phyloP scores from a whole-genome alignment of 1,140 invertebrate genomes.

The Drosophila yakuba region DNA sequence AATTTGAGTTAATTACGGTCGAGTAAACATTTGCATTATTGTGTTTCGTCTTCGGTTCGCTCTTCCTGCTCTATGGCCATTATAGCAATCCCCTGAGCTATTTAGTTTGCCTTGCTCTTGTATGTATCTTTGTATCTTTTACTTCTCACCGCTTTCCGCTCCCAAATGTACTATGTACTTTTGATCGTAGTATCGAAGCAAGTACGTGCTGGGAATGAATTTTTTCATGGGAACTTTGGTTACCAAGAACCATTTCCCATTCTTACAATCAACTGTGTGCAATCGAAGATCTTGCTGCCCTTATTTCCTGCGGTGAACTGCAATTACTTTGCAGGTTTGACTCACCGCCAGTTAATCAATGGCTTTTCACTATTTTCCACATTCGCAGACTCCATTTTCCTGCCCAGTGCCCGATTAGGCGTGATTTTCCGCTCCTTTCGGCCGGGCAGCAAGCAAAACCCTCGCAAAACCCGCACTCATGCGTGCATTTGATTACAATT shows the following conservation, averaged over 20 bases:
- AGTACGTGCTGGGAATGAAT: too few relatives aligned
- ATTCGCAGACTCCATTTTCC: not conserved
- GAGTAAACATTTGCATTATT: constrained; percentile 83
- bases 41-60: constrained; percentile 55
- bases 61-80: constrained; percentile 27
- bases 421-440: constrained; percentile 40
- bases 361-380: constrained; percentile 39
- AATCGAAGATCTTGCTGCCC: not conserved
- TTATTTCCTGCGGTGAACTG: constrained; percentile 17
- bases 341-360: constrained; percentile 40
- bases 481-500: constrained; percentile 73
- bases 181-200: too few relatives aligned
- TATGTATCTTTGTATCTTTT: not conserved
- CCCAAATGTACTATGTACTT: too few relatives aligned
- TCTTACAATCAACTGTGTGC: too few relatives aligned
- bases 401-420: constrained; percentile 17
- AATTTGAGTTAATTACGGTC: constrained; percentile 82
- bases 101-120: constrained; percentile 43
- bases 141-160: not conserved
- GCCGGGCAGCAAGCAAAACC: constrained; percentile 24
- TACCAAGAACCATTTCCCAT: too few relatives aligned
- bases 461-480: constrained; percentile 17
- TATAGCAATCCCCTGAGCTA: constrained; percentile 60
- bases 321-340: constrained; percentile 32
- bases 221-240: too few relatives aligned